These are phyloP conservation scores for Zaprionus obscuricornis DNA, from an alignment of 2,888 invertebrate genomes.

Conservation along the genomic window DNA sequence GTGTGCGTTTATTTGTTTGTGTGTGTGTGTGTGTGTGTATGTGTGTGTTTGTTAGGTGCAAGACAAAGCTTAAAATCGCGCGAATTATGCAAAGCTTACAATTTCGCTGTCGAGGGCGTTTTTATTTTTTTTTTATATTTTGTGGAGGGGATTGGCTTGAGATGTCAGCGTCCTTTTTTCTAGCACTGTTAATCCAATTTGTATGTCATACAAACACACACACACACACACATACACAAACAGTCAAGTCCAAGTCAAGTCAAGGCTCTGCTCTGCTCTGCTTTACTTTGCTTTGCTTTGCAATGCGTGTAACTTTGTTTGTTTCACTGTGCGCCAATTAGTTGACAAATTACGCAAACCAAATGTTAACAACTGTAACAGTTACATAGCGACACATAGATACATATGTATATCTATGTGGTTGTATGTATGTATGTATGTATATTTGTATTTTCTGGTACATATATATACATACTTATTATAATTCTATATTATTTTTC, in stretches of 20 bases:
- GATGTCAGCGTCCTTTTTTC: slow-evolving; percentile 43
- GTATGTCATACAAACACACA: slow-evolving; percentile 24
- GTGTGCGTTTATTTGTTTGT: slow-evolving; percentile 4
- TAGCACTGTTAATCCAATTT: slow-evolving; percentile 66
- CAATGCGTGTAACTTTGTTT: slow-evolving; percentile 23
- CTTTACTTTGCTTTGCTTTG: neutral
- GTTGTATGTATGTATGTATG: slow-evolving; percentile 14
- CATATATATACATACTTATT: slow-evolving; percentile 10
- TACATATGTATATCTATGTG: slow-evolving; percentile 8
- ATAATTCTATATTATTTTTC: neutral
- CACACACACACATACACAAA: slow-evolving; percentile 3
- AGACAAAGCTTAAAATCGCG: slow-evolving; percentile 35
- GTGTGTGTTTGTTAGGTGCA: slow-evolving; percentile 26
- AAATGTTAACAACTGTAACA: slow-evolving; percentile 49
- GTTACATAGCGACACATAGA: slow-evolving; percentile 6
- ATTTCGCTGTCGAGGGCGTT: neutral
- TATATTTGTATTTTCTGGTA: neutral
- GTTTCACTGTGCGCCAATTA: slow-evolving; percentile 54
- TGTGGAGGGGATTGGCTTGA: neutral
- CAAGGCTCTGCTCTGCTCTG: slow-evolving; percentile 33
- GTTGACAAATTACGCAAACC: slow-evolving; percentile 76
- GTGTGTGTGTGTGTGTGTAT: slow-evolving; percentile 10
- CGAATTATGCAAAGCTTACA: slow-evolving; percentile 59
- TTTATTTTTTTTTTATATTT: neutral
- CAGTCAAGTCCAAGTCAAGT: slow-evolving; percentile 23